These are phyloP conservation scores for Mystacornis crossleyi DNA, from an alignment of 2,113 vertebrate genomes.

Conservation along the genomic window DNA sequence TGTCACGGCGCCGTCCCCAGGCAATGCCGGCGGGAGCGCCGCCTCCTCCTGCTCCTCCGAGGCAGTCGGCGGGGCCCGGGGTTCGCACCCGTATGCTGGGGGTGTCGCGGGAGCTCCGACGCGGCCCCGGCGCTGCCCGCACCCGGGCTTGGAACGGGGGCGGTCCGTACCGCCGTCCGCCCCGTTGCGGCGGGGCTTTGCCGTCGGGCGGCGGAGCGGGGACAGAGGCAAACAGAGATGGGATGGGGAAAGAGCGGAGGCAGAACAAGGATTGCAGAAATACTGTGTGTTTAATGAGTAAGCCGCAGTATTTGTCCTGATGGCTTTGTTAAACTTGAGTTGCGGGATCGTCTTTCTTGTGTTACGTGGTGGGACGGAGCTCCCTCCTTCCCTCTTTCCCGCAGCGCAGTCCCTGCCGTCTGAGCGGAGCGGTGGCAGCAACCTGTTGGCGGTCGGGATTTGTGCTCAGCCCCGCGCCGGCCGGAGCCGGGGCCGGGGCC, in stretches of 20 bases:
- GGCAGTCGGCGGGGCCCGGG: neutral
- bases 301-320: neutral
- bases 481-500: neutral
- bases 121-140: neutral
- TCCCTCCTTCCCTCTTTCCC: neutral
- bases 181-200: neutral
- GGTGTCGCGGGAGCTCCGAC: neutral
- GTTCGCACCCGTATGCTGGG: too few relatives aligned
- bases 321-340: neutral
- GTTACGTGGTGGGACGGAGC: neutral
- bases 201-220: neutral
- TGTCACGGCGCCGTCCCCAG: neutral
- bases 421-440: neutral
- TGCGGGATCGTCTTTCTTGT: neutral
- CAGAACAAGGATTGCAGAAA: constrained; percentile 30
- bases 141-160: neutral
- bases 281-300: constrained; percentile 36
- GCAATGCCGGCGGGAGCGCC: neutral
- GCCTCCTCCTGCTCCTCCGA: neutral
- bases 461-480: neutral
- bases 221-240: neutral
- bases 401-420: neutral
- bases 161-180: neutral
- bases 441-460: neutral
- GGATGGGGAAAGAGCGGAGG: constrained; percentile 21